These are phyloP conservation scores for Pelusios castaneus DNA, from an alignment of 2,113 vertebrate species.

Conservation along the genomic window DNA sequence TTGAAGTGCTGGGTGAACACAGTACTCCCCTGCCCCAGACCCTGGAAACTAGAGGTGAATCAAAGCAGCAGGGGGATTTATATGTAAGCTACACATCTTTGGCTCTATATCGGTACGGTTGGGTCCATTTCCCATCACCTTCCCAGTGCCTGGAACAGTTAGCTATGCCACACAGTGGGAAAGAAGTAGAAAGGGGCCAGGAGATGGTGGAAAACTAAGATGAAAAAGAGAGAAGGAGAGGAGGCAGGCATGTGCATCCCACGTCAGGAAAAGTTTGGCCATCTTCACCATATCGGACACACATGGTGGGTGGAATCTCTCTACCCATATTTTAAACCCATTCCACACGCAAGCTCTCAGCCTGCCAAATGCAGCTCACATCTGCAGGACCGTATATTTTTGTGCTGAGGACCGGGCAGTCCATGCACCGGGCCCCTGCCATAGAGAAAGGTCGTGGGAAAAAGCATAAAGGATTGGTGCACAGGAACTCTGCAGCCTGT, in stretches of 20 bases:
- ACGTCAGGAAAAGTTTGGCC: background rate
- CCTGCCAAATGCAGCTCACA: conserved; percentile 29
- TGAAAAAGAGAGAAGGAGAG: background rate
- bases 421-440: background rate
- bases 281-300: background rate
- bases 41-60: background rate
- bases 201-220: background rate
- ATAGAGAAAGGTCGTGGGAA: conserved; percentile 38
- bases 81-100: background rate
- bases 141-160: background rate
- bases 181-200: background rate
- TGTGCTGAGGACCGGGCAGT: background rate
- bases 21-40: background rate
- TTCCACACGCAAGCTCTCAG: background rate
- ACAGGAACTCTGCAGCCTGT: conserved; percentile 16
- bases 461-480: background rate
- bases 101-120: background rate
- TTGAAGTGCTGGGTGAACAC: background rate
- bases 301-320: background rate
- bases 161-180: background rate
- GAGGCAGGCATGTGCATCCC: background rate
- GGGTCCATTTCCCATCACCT: background rate
- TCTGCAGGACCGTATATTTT: fast-evolving
- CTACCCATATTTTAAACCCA: background rate
- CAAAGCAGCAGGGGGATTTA: background rate